Percentiles rank a stretch among this genome's conserved stretches.
Evolutionary conservation across 2,797 vertebrate species (phyloP).

Genomic region (Toxotes lorentzi): DNA sequence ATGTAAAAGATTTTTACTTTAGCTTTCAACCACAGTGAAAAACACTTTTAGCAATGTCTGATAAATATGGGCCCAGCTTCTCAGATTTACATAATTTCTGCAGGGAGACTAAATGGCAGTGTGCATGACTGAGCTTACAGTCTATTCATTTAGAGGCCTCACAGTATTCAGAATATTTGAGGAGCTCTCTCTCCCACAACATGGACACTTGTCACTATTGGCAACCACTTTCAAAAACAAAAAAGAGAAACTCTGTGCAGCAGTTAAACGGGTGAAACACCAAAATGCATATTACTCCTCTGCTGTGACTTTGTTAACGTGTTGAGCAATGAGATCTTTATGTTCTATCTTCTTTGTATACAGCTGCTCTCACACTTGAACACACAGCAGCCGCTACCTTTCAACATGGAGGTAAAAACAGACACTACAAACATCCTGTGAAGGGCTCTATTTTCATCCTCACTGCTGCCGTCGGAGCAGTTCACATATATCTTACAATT

Average conservation of each 20-base stretch:
- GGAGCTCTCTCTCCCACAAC: constrained; percentile 1
- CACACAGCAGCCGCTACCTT: constrained; percentile 4
- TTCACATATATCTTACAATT: constrained; percentile 46
- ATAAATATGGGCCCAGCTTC: not conserved
- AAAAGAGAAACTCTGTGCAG: not conserved
- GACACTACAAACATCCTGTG: not conserved
- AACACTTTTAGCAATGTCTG: not conserved
- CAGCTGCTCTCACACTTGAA: not conserved
- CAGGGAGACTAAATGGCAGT: not conserved
- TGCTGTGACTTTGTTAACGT: not conserved
- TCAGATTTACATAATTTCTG: not conserved
- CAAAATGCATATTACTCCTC: not conserved
- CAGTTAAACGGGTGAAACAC: not conserved
- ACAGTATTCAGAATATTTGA: not conserved
- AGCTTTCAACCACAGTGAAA: too few species aligned
- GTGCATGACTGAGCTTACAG: constrained; percentile 3
- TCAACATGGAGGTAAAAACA: constrained; percentile 6
- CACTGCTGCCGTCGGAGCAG: constrained; percentile 5
- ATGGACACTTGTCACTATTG: constrained; percentile 3
- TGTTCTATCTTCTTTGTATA: not conserved
- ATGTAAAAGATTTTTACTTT: too few species aligned
- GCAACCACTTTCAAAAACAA: not conserved
- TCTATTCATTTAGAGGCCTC: not conserved
- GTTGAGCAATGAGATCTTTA: not conserved
- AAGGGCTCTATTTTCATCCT: constrained; percentile 18